A percentile compares a stretch with the other conserved stretches of the same genome.
Evolutionary conservation across 2,797 vertebrate species (phyloP).

Genomic region (Taeniopygia guttata): DNA sequence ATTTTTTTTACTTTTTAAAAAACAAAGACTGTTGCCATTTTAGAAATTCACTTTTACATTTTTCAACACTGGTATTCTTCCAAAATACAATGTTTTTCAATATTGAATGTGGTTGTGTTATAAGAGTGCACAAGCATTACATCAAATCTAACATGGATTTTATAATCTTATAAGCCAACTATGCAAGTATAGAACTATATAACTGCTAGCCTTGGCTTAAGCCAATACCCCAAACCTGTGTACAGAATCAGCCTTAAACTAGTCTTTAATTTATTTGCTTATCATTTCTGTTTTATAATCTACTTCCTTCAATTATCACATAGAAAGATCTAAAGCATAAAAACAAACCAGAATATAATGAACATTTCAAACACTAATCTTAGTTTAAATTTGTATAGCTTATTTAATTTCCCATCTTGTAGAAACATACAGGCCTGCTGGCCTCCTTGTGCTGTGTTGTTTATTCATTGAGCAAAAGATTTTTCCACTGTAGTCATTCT

Average conservation of each 20-base stretch:
- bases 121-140: background rate
- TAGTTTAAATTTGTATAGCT: conserved; percentile 27
- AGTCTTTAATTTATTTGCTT: background rate
- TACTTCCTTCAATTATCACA: background rate
- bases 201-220: background rate
- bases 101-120: background rate
- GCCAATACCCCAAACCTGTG: background rate
- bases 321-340: background rate
- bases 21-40: background rate
- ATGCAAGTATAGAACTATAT: background rate
- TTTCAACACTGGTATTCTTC: background rate
- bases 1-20: background rate
- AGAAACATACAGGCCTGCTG: conserved; percentile 5
- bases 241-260: background rate
- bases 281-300: background rate
- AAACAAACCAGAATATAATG: background rate
- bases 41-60: background rate
- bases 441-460: background rate
- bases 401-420: conserved; percentile 15
- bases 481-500: conserved; percentile 41
- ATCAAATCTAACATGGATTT: background rate
- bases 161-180: background rate
- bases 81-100: background rate
- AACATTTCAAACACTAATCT: background rate
- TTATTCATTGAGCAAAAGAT: conserved; percentile 35